Base-by-base conservation (phyloP, 2,888 invertebrate genomes). In the Orthosia cruda region DNA sequence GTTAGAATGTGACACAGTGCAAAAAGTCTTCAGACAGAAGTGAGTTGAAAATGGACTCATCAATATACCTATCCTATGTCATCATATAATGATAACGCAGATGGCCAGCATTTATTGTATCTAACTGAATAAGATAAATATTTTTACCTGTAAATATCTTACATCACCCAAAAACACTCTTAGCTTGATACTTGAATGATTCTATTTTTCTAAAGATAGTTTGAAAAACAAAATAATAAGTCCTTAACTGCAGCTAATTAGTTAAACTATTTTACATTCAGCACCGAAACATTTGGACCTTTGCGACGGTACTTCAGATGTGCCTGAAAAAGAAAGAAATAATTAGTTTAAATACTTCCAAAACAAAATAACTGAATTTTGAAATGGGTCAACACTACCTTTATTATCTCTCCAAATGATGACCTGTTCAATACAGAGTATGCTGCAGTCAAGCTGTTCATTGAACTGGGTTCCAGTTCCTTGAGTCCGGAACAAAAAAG, bases 401-500 rank as follows among this genome's bases (percentile, higher is more conserved):
- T 93, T 32, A 98, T 97, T 79, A 99, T 99, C 90, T 97, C 97
- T 47, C 97, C 97, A 93, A 98, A 99, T 79, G 97, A 97, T 52
- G 97, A 97, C 77, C 98, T 97, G 23, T 98, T 97, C 13, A 99
- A 95, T 83, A 99, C 96, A 52, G 97, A 97, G 92, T 99, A 99
- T 0, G 98, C 98, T 15, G 98, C 97, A 20, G 97, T 96, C 47
- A 99, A 94, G 85, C 98, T 97, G 78, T 97, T 97, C 52, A 97
- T 91, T 4, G 98, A 97, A 59, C 97, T 97, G 5, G 96, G 94
- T 91, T 99, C 98, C 23, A 99, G 96, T 78, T 97, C 97, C 65
- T 97, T 95, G 69, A 97, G 93, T 0, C 99, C 98, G 74, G 98
- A 98, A 79, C 97, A 98, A 91, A 99, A 98, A 64, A 99, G 94